These are phyloP conservation scores for Yponomeuta plumbellus DNA, from an alignment of 2,888 invertebrate genomes.

Conservation along the genomic window DNA sequence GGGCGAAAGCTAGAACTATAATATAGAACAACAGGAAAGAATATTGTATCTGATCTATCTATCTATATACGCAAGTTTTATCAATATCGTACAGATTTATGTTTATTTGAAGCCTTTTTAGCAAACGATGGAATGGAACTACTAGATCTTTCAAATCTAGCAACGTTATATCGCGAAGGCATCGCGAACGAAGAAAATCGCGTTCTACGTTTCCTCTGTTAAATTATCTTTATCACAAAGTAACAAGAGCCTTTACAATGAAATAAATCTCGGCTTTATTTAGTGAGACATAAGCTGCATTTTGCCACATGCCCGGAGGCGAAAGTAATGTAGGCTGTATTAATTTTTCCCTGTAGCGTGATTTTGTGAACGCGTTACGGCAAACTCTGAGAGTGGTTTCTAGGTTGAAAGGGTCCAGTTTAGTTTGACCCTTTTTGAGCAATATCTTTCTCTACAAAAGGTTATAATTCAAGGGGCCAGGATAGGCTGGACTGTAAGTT, in stretches of 20 bases:
- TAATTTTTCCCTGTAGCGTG: slow-evolving; percentile 6
- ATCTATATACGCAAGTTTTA: too few species aligned
- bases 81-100: too few species aligned
- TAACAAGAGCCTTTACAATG: not conserved
- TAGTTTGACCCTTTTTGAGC: not conserved
- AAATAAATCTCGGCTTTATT: not conserved
- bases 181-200: too few species aligned
- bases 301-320: not conserved
- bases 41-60: too few species aligned
- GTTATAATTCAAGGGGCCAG: not conserved
- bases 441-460: not conserved
- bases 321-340: not conserved
- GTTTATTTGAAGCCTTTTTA: too few species aligned
- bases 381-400: not conserved
- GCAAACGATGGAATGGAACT: too few species aligned
- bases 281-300: not conserved
- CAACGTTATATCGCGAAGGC: too few species aligned
- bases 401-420: slow-evolving; percentile 6
- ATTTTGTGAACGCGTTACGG: not conserved
- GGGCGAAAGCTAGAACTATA: too few species aligned
- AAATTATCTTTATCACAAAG: not conserved
- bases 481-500: not conserved
- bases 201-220: not conserved
- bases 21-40: too few species aligned
- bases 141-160: too few species aligned